Evolutionary conservation across 2,113 vertebrate species (phyloP).

Genomic region (Andinoacara biseriatus): DNA sequence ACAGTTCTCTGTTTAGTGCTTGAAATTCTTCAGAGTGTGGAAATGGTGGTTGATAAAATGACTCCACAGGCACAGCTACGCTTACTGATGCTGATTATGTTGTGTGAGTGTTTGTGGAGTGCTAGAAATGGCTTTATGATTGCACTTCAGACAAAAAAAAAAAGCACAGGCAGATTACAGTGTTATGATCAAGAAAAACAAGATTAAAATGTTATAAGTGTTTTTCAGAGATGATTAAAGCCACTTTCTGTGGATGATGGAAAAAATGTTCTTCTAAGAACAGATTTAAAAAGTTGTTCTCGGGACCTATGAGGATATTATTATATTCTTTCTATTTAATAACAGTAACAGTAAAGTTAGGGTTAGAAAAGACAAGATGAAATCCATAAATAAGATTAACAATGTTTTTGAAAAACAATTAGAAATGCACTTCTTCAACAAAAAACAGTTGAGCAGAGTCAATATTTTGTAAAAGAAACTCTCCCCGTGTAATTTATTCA

Average conservation of each 20-base stretch:
- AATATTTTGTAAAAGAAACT: background rate
- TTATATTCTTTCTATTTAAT: background rate
- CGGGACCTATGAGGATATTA: background rate
- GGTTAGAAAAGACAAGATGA: background rate
- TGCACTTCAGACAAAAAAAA: constrained; percentile 1
- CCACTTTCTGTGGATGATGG: background rate
- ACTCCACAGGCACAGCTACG: background rate
- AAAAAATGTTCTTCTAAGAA: background rate
- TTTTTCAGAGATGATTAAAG: background rate
- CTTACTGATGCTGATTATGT: background rate
- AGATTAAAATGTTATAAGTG: background rate
- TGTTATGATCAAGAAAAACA: background rate
- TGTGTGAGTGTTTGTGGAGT: background rate
- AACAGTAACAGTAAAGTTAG: background rate
- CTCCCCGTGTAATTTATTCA: background rate
- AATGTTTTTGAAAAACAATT: background rate
- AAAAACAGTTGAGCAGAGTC: background rate
- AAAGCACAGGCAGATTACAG: background rate
- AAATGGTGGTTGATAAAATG: background rate
- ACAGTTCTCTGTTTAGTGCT: background rate
- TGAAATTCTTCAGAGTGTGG: background rate
- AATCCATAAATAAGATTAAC: background rate
- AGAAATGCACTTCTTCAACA: background rate
- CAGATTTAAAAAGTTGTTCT: background rate
- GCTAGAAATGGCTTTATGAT: background rate